Base-by-base conservation (phyloP, 2,797 vertebrate genomes). In the Fundulus diaphanus region DNA sequence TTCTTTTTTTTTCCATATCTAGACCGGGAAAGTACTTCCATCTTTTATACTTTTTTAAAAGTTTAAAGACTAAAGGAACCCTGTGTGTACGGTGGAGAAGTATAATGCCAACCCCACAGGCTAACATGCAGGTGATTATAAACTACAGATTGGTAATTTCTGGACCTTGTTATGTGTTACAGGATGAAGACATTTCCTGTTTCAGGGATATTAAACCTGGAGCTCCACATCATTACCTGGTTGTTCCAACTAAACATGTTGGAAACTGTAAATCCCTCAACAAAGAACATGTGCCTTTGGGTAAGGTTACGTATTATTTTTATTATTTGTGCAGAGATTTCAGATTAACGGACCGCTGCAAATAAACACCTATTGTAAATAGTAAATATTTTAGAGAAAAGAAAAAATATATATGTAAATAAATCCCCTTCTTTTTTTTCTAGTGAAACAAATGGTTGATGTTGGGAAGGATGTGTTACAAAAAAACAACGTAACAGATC, bases 171-270 rank as follows among this genome's bases (percentile, higher is more conserved):
- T 35, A 37, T 24, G 18, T 24, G 2, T 51, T 35, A 74, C 84
- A 98, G 97, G 95, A 98, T 85, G 97, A 98, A 86, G 96, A 98
- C 37, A 86, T 97, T 5, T 95, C 95, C 12, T 99, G 98, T 92
- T 99, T 99, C 78, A 95, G 90, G 91, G 98, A 99, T 83, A 97
- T 97, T 84, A 96, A 92, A 76, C 98, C 98, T 29, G 96, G 95
- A 74, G 97, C 96, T 18, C 95, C 95, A 12, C 96, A 98, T 86
- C 98, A 99, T 90, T 99, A 98, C 72, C 96, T 99, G 24, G 96
- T 99, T 31, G 96, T 99, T 74, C 97, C 98, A 20, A 97, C 92
- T 77, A 96, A 95, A 85, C 98, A 99, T 85, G 89, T 98, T 68
- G 96, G 96, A 18, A 98, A 97, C 91, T 99, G 97, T 85, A 98